Conservation (phyloP, 2,888 invertebrate species). For the Tachina lurida region DNA sequence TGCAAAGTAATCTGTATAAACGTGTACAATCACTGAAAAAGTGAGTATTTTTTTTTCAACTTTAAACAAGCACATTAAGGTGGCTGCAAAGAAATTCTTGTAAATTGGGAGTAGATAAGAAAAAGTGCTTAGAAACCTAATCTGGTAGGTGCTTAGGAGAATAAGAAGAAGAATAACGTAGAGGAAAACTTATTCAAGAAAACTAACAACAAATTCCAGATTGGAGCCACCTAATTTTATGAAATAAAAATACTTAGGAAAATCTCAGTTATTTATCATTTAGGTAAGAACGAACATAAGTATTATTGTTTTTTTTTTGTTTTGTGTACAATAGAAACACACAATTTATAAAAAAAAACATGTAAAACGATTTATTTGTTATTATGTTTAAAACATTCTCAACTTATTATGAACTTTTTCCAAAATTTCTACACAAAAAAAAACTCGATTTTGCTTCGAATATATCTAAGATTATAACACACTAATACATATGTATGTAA, state of each 20-base stretch:
- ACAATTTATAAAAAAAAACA: neutral
- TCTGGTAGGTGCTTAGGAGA: too few species aligned
- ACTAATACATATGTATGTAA: too few species aligned
- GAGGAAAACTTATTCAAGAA: too few species aligned
- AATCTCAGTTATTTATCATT: neutral
- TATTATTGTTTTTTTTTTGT: neutral
- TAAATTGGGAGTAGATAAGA: too few species aligned
- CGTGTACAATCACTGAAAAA: conserved; percentile 14
- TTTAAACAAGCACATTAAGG: conserved; percentile 20
- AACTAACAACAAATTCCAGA: too few species aligned
- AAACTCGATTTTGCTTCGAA: too few species aligned
- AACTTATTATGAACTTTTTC: too few species aligned
- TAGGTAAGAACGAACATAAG: neutral
- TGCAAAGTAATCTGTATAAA: conserved; percentile 42
- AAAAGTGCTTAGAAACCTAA: too few species aligned
- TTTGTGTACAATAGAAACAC: neutral
- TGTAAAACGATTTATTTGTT: neutral
- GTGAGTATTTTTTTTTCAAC: neutral
- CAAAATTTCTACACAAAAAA: too few species aligned
- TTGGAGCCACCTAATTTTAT: neutral
- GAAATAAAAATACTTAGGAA: neutral
- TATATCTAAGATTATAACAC: too few species aligned
- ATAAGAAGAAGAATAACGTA: too few species aligned
- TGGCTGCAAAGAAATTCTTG: neutral
- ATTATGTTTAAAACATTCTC: too few species aligned